phyloP scores from a whole-genome alignment of 2,888 invertebrate species.

The Deroplatys truncata region DNA sequence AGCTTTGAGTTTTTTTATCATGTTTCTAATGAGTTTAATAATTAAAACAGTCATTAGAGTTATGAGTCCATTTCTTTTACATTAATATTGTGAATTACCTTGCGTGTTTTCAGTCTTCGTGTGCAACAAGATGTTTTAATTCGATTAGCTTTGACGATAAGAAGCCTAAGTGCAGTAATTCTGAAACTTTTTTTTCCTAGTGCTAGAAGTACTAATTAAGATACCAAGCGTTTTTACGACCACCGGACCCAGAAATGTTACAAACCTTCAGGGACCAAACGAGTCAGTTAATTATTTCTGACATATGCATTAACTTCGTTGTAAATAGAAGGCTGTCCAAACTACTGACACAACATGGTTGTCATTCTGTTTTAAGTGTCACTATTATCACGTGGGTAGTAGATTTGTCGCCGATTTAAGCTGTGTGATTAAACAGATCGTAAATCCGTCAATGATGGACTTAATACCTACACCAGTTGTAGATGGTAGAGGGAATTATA shows the following conservation, averaged over 20 bases:
- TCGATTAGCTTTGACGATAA: not conserved
- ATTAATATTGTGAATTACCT: not conserved
- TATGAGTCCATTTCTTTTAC: not conserved
- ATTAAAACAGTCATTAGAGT: not conserved
- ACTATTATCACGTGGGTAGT: too few species aligned
- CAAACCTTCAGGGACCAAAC: not conserved
- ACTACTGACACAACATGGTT: not conserved
- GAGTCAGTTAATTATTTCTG: not conserved
- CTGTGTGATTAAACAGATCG: too few species aligned
- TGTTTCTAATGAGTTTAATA: not conserved
- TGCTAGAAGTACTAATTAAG: not conserved
- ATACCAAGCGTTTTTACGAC: not conserved
- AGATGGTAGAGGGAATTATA: too few species aligned
- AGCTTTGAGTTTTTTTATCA: not conserved
- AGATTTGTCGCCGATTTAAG: too few species aligned
- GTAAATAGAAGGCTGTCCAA: not conserved
- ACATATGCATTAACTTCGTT: not conserved
- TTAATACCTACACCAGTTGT: too few species aligned
- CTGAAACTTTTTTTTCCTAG: not conserved
- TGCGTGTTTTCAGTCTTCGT: not conserved
- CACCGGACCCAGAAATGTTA: not conserved
- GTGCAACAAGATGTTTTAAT: not conserved
- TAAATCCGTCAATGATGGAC: too few species aligned
- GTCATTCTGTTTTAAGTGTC: not conserved
- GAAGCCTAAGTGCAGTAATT: not conserved